Base-by-base conservation (phyloP, 2,797 vertebrate genomes). In the Parauchenoglanis ngamensis region DNA sequence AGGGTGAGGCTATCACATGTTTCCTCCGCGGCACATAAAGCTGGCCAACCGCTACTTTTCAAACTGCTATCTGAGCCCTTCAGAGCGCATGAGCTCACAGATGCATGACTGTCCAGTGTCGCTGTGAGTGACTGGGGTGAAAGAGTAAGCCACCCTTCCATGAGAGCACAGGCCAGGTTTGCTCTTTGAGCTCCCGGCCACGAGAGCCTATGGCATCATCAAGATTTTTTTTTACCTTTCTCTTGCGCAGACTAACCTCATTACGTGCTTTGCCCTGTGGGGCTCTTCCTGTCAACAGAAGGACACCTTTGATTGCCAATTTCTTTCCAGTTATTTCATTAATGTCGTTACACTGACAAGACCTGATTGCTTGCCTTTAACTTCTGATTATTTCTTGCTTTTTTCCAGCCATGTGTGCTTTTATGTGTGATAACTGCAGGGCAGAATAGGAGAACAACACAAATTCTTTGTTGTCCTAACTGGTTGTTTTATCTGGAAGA, bases 271-370 rank as follows among this genome's bases (percentile, higher is more conserved):
- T 61, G 67, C 67, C 87, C 87, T 72, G 68, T 46, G 61, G 85
- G 85, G 63, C 59, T 79, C 49, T 79, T 88, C 72, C 88, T 90
- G 85, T 89, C 90, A 90, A 88, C 90, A 89, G 86, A 88, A 87
- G 83, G 90, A 75, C 83, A 76, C 61, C 52, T 52, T 63, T 85
- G 85, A 88, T 88, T 87, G 88, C 75, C 88, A 89, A 84, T 91
- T 89, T 88, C 81, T 86, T 63, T 85, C 63, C 46, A 78, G 89
- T 88, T 88, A 88, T 89, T 89, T 87, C 80, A 85, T 89, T 72
- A 77, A 87, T 77, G 87, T 31, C 56, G 63, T 81, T 87, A 85
- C 57, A 59, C 80, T 84, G 88, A 85, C 75, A 76, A 79, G 75
- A 82, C 63, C 46, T 85, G 61, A 59, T 56, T 70, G 68, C n/a